Conservation (phyloP, 2,113 vertebrate species). For the Tursiops truncatus region DNA sequence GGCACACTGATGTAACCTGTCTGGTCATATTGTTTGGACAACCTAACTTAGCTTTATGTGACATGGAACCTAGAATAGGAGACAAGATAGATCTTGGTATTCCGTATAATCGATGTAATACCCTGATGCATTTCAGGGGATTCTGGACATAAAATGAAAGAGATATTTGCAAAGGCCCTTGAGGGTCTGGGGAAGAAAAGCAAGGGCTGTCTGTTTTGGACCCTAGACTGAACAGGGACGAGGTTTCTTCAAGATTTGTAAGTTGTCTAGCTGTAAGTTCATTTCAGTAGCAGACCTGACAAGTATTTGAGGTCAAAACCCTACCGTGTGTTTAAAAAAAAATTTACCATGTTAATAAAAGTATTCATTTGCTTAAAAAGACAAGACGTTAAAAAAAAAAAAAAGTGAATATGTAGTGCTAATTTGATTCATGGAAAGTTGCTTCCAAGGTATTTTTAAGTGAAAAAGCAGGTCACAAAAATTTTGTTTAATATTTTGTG, state of each 20-base stretch:
- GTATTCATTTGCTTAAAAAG: slow-evolving; percentile 75
- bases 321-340: slow-evolving; percentile 60
- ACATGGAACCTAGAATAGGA: not conserved
- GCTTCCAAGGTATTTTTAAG: not conserved
- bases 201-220: not conserved
- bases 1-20: slow-evolving; percentile 26
- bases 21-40: slow-evolving; percentile 23
- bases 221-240: not conserved
- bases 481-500: not conserved
- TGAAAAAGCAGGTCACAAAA: not conserved
- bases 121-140: not conserved
- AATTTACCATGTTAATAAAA: slow-evolving; percentile 71
- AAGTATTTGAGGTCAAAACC: slow-evolving; percentile 74
- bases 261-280: slow-evolving; percentile 21
- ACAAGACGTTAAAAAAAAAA: not conserved
- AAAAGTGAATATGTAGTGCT: not conserved
- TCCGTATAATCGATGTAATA: not conserved
- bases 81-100: not conserved
- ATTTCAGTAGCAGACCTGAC: slow-evolving; percentile 63
- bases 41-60: not conserved
- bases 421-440: not conserved
- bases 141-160: not conserved
- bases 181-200: not conserved
- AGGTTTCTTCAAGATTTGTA: not conserved
- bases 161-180: not conserved